Evolutionary conservation across 1,140 invertebrate species (phyloP).

Genomic region (Drosophila carrolli): DNA sequence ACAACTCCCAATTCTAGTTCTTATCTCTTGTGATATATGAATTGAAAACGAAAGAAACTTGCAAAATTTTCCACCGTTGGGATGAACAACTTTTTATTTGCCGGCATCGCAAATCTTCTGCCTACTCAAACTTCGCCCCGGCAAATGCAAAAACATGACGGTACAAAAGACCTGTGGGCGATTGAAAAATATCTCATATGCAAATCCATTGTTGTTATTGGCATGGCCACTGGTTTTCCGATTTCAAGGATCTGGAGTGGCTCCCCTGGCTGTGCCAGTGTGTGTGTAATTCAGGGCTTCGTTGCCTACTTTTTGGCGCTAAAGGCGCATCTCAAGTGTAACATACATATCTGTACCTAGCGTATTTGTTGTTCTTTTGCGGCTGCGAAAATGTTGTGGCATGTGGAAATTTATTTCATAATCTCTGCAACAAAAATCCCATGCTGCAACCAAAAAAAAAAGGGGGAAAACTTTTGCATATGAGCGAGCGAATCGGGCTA

Average conservation of each 20-base stretch:
- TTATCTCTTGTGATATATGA: conserved; percentile 45
- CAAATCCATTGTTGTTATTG: conserved; percentile 61
- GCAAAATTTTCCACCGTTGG: conserved; percentile 49
- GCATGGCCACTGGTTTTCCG: conserved; percentile 37
- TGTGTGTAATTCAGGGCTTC: conserved; percentile 32
- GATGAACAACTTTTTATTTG: conserved; percentile 48
- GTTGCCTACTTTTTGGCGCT: conserved; percentile 59
- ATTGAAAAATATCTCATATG: conserved; percentile 79
- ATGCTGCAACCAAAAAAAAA: conserved; percentile 8
- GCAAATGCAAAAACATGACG: conserved; percentile 60
- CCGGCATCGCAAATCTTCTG: conserved; percentile 30
- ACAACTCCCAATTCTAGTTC: conserved; percentile 28
- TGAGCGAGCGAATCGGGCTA: conserved; percentile 8
- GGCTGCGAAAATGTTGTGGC: conserved; percentile 73
- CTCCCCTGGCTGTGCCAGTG: conserved; percentile 8
- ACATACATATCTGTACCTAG: conserved; percentile 43
- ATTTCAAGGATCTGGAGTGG: conserved; percentile 13
- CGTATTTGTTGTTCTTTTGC: conserved; percentile 47
- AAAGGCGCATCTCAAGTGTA: conserved; percentile 68
- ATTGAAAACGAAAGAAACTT: conserved; percentile 64
- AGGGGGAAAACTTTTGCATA: conserved; percentile 41
- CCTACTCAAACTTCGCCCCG: conserved; percentile 55
- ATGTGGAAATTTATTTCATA: conserved; percentile 82
- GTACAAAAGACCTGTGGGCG: conserved; percentile 52
- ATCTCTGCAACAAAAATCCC: conserved; percentile 40